Percentiles rank a stretch among this genome's conserved stretches.
Evolutionary conservation across 2,888 invertebrate species (phyloP).

Genomic region (Fissipunctia ypsillon): DNA sequence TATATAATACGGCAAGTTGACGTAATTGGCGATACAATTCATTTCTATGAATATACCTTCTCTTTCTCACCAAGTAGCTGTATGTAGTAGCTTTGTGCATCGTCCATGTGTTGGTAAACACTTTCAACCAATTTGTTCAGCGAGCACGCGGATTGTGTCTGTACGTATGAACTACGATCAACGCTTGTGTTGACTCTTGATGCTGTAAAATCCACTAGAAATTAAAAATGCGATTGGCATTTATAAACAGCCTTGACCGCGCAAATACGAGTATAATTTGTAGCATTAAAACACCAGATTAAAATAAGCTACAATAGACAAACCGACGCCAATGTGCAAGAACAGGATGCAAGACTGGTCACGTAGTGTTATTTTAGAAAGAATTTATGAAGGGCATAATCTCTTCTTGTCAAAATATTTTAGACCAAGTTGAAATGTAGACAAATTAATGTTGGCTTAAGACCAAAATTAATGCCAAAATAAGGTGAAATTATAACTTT

Average conservation of each 20-base stretch:
- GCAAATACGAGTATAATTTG: background rate
- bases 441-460: conserved; percentile 36
- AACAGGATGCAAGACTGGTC: no score
- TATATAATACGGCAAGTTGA: no score
- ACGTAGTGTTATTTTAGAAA: conserved; percentile 11
- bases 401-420: conserved; percentile 32
- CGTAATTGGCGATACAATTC: no score
- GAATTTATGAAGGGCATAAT: conserved; percentile 32
- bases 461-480: conserved; percentile 30
- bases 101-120: background rate
- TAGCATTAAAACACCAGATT: background rate
- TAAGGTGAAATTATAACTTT: conserved; percentile 23
- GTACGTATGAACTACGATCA: background rate
- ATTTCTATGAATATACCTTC: no score
- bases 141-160: no score
- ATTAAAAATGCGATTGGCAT: background rate
- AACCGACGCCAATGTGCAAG: no score
- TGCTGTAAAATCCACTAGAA: background rate
- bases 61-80: background rate
- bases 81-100: background rate
- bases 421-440: conserved; percentile 20
- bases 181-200: background rate
- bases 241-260: background rate
- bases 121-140: background rate
- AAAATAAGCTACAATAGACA: conserved; percentile 17